Base-by-base conservation (phyloP, 2,113 vertebrate species). In the Melozone crissalis region DNA sequence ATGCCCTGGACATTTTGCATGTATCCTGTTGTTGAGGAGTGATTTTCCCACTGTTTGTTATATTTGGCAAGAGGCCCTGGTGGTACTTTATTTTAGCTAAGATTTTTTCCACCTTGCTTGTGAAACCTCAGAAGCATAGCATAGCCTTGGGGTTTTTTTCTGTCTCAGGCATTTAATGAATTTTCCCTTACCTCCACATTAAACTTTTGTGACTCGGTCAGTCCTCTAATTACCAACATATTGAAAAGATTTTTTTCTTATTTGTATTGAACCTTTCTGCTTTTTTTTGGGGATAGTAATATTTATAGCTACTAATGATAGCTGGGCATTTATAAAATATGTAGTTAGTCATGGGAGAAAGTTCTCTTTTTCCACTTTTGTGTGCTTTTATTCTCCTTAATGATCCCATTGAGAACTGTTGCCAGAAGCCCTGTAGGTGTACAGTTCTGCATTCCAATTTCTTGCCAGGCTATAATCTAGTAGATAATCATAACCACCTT, bases 11-110 rank as follows among this genome's bases (percentile, higher is more conserved):
- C 78, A 66, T 95, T 87, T 76, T 87, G 67, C 78, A 51, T 4
- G 1, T 94, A 95, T 95, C 95, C 96, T 96, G 96, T 95, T 95
- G 86, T 79, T 84, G 67, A 75, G 46, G 74, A 89, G 51, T 91
- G 66, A 95, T 79, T 95, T 95, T 94, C 84, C 93, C 63, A 59
- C 81, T 76, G 67, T 94, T 94, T 94, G 74, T 95, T 96, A n/a
- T 91, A 85, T 80, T 93, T 97, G 95, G 95, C 87, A 0, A 15
- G 35, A 76, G 59, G 84, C 87, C 82, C 46, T 13, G 0, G 26
- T 68, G 75, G 63, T 69, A 69, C 69, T 91, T 89, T 62, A 89
- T 78, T 95, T 92, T 59, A 89, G 77, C 66, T 57, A 69, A 78
- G 77, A 76, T 85, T 92, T 96, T 95, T 94, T 84, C 84, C 84